A percentile compares a stretch with the other conserved stretches of the same genome.
Evolutionary conservation across 2,113 vertebrate species (phyloP).

Genomic region (Zosterops pallidus): DNA sequence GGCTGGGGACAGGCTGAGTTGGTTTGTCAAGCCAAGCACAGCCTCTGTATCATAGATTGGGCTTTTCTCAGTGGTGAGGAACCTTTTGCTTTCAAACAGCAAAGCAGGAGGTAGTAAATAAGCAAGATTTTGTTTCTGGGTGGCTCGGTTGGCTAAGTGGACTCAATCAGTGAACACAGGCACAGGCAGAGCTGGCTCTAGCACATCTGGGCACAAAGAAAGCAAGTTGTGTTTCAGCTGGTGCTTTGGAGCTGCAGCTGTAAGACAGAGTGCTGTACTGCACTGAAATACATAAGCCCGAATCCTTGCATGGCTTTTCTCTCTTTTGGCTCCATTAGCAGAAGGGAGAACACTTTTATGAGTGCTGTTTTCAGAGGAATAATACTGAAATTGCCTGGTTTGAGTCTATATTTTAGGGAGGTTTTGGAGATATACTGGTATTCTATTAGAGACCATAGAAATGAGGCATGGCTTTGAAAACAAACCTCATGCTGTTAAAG

Average conservation of each 20-base stretch:
- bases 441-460: neutral
- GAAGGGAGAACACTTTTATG: neutral
- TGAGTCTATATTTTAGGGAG: neutral
- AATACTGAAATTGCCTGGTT: neutral
- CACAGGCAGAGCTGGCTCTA: neutral
- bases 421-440: neutral
- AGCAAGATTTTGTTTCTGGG: neutral
- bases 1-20: neutral
- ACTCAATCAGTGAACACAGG: neutral
- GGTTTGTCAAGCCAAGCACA: neutral
- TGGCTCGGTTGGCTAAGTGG: neutral
- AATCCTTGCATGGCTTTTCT: neutral
- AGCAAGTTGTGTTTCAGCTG: neutral
- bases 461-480: neutral
- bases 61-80: neutral
- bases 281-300: neutral
- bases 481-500: neutral
- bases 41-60: accelerated
- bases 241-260: neutral
- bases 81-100: neutral
- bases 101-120: neutral
- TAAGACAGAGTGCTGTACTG: neutral
- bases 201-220: neutral
- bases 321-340: neutral
- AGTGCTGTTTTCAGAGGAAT: neutral